Evolutionary conservation across 2,888 invertebrate species (phyloP), one percentile per base, ranked within the genome.

Genomic region (Zaprionus obscuricornis): DNA sequence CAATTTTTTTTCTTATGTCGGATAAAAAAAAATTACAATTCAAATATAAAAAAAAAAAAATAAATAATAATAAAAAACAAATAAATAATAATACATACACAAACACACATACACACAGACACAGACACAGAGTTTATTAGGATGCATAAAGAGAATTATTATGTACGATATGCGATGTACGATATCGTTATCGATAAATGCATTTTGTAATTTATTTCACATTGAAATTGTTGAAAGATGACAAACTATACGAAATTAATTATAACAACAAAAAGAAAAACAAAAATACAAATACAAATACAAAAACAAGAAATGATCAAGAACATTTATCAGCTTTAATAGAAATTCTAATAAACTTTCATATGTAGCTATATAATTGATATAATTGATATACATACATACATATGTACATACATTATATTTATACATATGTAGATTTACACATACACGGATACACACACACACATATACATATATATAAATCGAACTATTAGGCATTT

Each of bases 281-380:
- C 11, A 34, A 33, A 39, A 46, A 54, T 29, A 60, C 56, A 51
- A 66, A 49, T 39, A 54, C 60, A 65, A 69, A 47, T 54, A 62
- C 60, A 49, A 49, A 66, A 52, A 72, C 36, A 57, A 66, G 47
- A 64, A 70, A 77, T 62, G 82, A 81, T 72, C 65, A 50, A 78
- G 69, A 55, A 79, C 83, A 82, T 82, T 74, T 78, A 83, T 74
- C 73, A 76, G 76, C 78, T 77, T 72, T 77, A 86, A 73, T 74
- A 71, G 78, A 74, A 72, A 72, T 78, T 74, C 81, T 71, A 79
- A 78, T 73, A 59, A 24, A 26, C 37, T 47, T 54, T 43, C 43
- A 51, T 46, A 59, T 50, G 52, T 66, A 75, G 58, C 49, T 65
- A 64, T 65, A 64, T 51, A 50, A 55, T 42, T 7, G 58, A 60